Conservation (phyloP, 2,888 invertebrate species). For the Galerucella calmariensis region DNA sequence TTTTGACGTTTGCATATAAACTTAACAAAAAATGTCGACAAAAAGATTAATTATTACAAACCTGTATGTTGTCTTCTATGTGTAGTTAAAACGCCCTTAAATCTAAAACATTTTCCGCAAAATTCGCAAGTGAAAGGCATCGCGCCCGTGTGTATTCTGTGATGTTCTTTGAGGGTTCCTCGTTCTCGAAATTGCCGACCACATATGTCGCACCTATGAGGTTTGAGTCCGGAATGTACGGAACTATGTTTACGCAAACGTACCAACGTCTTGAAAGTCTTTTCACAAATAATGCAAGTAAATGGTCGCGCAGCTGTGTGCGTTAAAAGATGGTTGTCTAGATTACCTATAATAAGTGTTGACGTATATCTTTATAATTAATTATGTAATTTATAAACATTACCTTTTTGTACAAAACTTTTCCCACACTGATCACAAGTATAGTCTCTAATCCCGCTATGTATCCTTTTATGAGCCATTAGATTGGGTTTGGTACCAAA, state of each 20-base stretch:
- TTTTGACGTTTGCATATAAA: no score
- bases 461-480: constrained; percentile 70
- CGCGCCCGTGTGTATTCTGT: constrained; percentile 80
- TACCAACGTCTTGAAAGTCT: constrained; percentile 70
- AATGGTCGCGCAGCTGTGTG: constrained; percentile 68
- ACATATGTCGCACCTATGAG: constrained; percentile 72
- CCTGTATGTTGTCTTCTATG: constrained; percentile 78
- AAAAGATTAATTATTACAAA: constrained; percentile 11
- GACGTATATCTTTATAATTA: not conserved
- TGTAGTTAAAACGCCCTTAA: constrained; percentile 80
- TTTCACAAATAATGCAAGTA: constrained; percentile 66
- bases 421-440: constrained; percentile 71
- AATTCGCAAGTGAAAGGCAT: constrained; percentile 82
- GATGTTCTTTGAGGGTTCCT: constrained; percentile 79
- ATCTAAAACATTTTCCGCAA: constrained; percentile 80
- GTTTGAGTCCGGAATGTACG: constrained; percentile 71
- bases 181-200: constrained; percentile 74
- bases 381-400: no score
- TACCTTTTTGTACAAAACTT: constrained; percentile 70
- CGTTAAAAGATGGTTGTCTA: constrained; percentile 69
- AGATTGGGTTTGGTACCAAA: constrained; percentile 71
- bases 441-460: constrained; percentile 68
- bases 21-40: no score
- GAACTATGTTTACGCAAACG: constrained; percentile 69
- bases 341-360: constrained; percentile 55